Conservation (phyloP, 2,797 vertebrate genomes). For the Sebastes matsubarae region DNA sequence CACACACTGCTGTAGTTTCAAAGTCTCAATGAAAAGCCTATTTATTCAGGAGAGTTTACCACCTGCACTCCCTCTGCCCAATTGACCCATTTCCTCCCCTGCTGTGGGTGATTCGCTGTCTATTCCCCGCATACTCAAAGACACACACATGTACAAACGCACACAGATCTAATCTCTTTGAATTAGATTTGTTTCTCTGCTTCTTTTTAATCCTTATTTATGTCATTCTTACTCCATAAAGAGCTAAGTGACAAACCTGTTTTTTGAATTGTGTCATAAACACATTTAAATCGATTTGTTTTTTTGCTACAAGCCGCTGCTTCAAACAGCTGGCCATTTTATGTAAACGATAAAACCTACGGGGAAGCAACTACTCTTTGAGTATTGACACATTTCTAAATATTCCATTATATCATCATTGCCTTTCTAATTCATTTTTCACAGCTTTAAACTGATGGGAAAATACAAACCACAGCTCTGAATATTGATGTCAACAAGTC, state of each 20-base stretch:
- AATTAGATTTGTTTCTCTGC: neutral
- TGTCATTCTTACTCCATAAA: neutral
- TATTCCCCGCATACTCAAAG: neutral
- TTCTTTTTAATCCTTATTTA: conserved; percentile 7
- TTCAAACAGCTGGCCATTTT: conserved; percentile 26
- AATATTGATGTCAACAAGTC: conserved; percentile 54
- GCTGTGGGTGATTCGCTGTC: conserved; percentile 25
- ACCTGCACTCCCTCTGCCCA: conserved; percentile 36
- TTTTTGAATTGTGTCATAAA: conserved; percentile 14
- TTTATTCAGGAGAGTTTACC: conserved; percentile 43
- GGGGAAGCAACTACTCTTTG: conserved; percentile 5
- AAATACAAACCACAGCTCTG: conserved; percentile 23
- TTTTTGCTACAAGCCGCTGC: neutral
- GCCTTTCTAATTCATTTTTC: conserved; percentile 47
- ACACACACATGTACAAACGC: conserved; percentile 4
- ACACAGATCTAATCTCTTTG: neutral
- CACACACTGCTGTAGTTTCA: conserved; percentile 25
- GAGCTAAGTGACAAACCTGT: neutral
- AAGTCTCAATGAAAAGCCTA: conserved; percentile 48
- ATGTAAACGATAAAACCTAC: conserved; percentile 22
- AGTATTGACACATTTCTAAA: conserved; percentile 45
- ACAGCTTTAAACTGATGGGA: conserved; percentile 14
- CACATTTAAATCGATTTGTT: conserved; percentile 43
- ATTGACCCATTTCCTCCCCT: conserved; percentile 24
- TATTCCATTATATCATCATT: conserved; percentile 32